Conservation (phyloP, 2,797 vertebrate genomes). For the Anas bahamensis region DNA sequence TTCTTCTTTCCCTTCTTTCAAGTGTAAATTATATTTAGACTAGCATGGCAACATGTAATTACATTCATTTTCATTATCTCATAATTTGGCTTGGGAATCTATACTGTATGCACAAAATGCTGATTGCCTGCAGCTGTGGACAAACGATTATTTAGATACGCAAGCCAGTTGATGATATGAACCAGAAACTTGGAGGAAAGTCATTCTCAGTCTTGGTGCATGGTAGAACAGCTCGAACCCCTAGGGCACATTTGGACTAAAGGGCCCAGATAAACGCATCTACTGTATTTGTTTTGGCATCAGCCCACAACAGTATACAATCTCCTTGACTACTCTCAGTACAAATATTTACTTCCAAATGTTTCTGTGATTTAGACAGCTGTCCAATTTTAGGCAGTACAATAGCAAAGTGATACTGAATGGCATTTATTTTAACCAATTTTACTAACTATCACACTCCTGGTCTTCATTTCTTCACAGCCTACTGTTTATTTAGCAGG, state of each 20-base stretch:
- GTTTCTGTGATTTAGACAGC: not conserved
- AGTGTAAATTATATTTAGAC: constrained; percentile 56
- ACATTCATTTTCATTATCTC: constrained; percentile 62
- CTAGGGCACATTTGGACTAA: not conserved
- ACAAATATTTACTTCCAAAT: constrained; percentile 30
- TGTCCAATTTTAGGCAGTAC: not conserved
- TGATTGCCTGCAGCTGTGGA: constrained; percentile 62
- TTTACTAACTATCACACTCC: not conserved
- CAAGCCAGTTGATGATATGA: constrained; percentile 28
- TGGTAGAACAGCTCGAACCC: not conserved
- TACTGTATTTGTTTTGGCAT: not conserved
- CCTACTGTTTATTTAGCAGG: not conserved
- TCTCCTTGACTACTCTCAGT: not conserved
- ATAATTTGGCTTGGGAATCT: constrained; percentile 61
- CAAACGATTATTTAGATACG: constrained; percentile 42
- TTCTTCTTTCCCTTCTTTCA: constrained; percentile 1
- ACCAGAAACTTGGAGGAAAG: constrained; percentile 35
- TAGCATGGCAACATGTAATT: constrained; percentile 61
- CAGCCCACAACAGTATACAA: not conserved
- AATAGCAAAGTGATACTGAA: not conserved
- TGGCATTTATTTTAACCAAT: not conserved
- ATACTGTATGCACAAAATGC: constrained; percentile 42
- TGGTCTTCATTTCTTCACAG: not conserved
- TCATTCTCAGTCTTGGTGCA: not conserved
- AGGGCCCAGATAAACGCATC: not conserved